These are phyloP conservation scores for Liolophura sinensis DNA, from an alignment of 1,140 invertebrate species.

Conservation along the genomic window DNA sequence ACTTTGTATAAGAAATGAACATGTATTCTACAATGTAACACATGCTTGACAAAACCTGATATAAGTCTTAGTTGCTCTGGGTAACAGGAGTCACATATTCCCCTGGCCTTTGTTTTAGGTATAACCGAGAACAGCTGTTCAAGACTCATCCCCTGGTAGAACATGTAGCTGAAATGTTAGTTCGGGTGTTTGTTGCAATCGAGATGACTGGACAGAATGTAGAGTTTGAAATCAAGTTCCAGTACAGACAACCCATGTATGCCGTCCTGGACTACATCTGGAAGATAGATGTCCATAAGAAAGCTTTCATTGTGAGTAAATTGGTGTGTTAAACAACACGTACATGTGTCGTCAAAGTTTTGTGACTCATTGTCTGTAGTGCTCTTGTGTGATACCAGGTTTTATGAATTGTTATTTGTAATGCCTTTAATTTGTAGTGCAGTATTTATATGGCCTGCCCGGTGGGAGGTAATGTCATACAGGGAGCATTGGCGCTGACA, in stretches of 20 bases:
- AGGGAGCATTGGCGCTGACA: too few relatives aligned
- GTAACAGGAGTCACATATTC: too few relatives aligned
- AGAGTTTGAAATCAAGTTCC: conserved; percentile 96
- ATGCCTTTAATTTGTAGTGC: too few relatives aligned
- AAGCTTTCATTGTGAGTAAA: conserved; percentile 71
- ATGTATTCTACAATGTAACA: too few relatives aligned
- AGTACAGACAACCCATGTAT: conserved; percentile 95
- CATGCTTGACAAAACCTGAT: too few relatives aligned
- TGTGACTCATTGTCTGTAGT: too few relatives aligned
- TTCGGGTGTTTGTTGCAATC: conserved; percentile 94
- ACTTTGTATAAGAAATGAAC: not conserved
- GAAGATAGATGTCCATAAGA: conserved; percentile 64
- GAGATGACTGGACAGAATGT: conserved; percentile 97
- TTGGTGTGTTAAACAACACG: not conserved
- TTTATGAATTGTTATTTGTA: too few relatives aligned
- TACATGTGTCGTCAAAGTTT: too few relatives aligned
- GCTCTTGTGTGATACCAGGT: too few relatives aligned
- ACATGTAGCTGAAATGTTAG: conserved; percentile 73
- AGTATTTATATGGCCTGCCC: too few relatives aligned
- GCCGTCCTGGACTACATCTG: conserved; percentile 90
- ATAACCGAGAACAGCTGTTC: conserved; percentile 77
- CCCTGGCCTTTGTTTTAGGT: conserved; percentile 42
- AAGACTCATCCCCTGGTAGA: conserved; percentile 73
- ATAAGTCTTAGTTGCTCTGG: too few relatives aligned
- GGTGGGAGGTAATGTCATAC: too few relatives aligned